phyloP scores from a whole-genome alignment of 2,113 vertebrate species.

The Amia ocellicauda region DNA sequence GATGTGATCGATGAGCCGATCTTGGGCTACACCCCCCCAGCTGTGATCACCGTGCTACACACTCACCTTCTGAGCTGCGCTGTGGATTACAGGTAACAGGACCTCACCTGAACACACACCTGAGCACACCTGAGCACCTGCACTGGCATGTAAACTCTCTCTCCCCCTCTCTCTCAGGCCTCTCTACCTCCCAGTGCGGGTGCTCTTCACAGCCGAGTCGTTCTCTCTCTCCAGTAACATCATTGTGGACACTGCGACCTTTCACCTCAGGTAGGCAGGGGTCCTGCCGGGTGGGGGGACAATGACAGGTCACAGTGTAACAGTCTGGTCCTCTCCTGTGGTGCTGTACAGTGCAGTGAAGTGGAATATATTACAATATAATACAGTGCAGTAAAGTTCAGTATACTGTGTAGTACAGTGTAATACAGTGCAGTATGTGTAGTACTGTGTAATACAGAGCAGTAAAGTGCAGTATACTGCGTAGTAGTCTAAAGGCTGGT shows the following conservation, averaged over 20 bases:
- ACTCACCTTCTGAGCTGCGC: conserved; percentile 83
- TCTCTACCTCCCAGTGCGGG: conserved; percentile 78
- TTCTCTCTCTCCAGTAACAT: conserved; percentile 91
- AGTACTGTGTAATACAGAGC: no score
- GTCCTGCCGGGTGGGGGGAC: not conserved
- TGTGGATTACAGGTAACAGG: conserved; percentile 81
- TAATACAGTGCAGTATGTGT: no score
- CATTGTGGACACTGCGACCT: conserved; percentile 85
- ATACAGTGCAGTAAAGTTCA: no score
- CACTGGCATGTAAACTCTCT: not conserved
- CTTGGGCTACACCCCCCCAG: conserved; percentile 80
- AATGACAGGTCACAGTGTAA: not conserved
- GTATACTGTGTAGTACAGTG: no score
- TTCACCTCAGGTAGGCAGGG: conserved; percentile 77
- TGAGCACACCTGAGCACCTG: no score
- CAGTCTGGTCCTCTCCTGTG: not conserved
- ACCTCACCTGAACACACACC: not conserved
- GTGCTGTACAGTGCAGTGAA: not conserved
- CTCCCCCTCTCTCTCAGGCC: conserved; percentile 61
- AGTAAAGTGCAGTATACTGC: no score
- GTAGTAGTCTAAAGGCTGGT: no score
- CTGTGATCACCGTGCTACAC: conserved; percentile 83
- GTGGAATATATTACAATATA: no score
- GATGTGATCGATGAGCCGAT: conserved; percentile 86
- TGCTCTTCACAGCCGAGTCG: conserved; percentile 80